These are phyloP conservation scores for Tenebrosternarchus preto DNA, from an alignment of 2,113 vertebrate genomes.

Conservation along the genomic window DNA sequence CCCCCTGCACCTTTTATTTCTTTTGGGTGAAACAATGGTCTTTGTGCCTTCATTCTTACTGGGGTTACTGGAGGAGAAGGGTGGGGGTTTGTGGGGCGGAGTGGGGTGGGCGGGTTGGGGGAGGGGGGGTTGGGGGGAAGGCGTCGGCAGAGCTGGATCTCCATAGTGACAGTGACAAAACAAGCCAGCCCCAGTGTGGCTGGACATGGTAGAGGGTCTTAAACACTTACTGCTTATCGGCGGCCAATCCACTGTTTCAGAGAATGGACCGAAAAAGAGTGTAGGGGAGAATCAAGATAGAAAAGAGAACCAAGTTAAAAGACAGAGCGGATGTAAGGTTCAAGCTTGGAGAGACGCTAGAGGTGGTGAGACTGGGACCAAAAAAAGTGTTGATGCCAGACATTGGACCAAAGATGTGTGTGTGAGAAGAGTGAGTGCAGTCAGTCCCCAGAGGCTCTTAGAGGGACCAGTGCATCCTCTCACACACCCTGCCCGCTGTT, in stretches of 20 bases:
- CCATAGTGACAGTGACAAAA: slow-evolving; percentile 82
- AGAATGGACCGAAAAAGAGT: slow-evolving; percentile 20
- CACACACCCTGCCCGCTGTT: slow-evolving; percentile 9
- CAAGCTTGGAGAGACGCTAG: background rate
- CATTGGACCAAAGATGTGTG: slow-evolving; percentile 30
- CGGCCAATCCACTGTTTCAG: slow-evolving; percentile 22
- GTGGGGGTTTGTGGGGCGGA: too few relatives aligned
- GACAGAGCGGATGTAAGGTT: background rate
- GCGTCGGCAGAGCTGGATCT: slow-evolving; percentile 64
- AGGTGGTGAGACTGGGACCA: background rate
- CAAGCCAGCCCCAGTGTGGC: slow-evolving; percentile 63
- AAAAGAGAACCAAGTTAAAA: slow-evolving; percentile 8
- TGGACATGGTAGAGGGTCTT: slow-evolving; percentile 55
- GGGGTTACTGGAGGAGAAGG: too few relatives aligned
- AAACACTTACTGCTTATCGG: slow-evolving; percentile 47
- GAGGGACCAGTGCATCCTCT: slow-evolving; percentile 18
- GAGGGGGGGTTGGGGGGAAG: slow-evolving; percentile 53
- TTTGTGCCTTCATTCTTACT: slow-evolving; percentile 80
- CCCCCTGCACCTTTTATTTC: slow-evolving; percentile 67
- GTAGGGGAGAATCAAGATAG: background rate
- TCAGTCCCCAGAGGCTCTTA: slow-evolving; percentile 15
- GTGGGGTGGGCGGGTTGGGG: slow-evolving; percentile 52
- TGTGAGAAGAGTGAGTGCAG: slow-evolving; percentile 19
- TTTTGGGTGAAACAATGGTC: slow-evolving; percentile 77
- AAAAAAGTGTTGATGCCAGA: background rate